These are phyloP conservation scores for Cylindroiulus punctatus DNA, from an alignment of 2,888 invertebrate genomes.

Conservation along the genomic window DNA sequence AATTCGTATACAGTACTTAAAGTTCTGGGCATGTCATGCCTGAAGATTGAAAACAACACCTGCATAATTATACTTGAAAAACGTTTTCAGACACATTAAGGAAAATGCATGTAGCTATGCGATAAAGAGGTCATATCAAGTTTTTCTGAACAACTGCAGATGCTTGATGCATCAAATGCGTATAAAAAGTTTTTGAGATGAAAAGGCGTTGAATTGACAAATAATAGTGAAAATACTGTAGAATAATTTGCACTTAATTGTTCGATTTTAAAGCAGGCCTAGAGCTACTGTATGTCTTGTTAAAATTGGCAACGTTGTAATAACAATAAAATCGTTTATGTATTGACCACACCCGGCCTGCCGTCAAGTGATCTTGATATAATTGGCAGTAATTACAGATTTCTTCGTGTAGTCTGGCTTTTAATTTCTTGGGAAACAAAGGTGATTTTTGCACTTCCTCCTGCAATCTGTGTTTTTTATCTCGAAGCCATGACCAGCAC, in stretches of 20 bases:
- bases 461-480: not conserved
- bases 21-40: no score
- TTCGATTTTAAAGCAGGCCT: not conserved
- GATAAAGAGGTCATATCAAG: no score
- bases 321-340: slow-evolving; percentile 22
- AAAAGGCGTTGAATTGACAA: slow-evolving; percentile 1
- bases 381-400: slow-evolving; percentile 38
- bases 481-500: not conserved
- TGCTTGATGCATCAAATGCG: not conserved
- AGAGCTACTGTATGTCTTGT: not conserved
- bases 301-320: not conserved
- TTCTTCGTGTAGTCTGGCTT: not conserved
- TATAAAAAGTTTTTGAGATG: not conserved
- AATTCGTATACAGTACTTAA: no score
- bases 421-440: not conserved
- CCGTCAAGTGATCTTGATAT: slow-evolving; percentile 15
- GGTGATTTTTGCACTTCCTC: not conserved
- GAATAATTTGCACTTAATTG: not conserved
- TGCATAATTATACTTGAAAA: no score
- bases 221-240: not conserved
- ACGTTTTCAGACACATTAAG: no score
- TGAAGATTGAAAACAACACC: no score
- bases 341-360: slow-evolving; percentile 9
- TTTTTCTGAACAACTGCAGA: no score
- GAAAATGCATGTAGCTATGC: no score